phyloP scores from a whole-genome alignment of 2,888 invertebrate species.

The Chironomus riparius region DNA sequence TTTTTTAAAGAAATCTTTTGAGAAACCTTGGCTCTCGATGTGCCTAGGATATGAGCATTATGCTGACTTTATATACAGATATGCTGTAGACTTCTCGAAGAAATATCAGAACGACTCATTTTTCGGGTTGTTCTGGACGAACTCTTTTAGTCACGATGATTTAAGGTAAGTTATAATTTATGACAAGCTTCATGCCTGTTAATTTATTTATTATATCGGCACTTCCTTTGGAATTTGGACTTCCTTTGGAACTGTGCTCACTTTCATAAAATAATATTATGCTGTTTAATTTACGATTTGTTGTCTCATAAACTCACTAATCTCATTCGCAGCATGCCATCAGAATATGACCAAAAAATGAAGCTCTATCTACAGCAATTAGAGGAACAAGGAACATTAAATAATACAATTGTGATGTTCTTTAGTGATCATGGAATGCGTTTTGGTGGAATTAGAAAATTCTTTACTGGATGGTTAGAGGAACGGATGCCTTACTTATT shows the following conservation, averaged over 20 bases:
- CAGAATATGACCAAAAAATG: slow-evolving; percentile 56
- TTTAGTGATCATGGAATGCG: slow-evolving; percentile 73
- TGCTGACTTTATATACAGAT: slow-evolving; percentile 58
- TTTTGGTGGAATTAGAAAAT: slow-evolving; percentile 56
- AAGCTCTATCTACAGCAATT: slow-evolving; percentile 51
- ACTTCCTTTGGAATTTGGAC: too few relatives aligned
- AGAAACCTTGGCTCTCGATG: slow-evolving; percentile 46
- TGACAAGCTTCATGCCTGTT: too few relatives aligned
- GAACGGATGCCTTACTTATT: slow-evolving; percentile 67
- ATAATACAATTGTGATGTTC: slow-evolving; percentile 60
- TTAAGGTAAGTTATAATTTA: not conserved
- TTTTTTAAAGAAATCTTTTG: slow-evolving; percentile 44
- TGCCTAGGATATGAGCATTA: slow-evolving; percentile 54
- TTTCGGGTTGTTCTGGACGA: slow-evolving; percentile 73
- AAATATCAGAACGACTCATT: slow-evolving; percentile 53
- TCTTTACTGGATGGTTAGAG: slow-evolving; percentile 63
- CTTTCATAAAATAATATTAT: too few relatives aligned
- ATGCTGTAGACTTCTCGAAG: slow-evolving; percentile 56
- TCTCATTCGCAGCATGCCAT: slow-evolving; percentile 55
- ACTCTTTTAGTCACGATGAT: slow-evolving; percentile 64
- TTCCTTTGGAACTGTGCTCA: too few relatives aligned
- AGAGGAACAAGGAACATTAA: slow-evolving; percentile 48
- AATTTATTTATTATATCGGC: too few relatives aligned
- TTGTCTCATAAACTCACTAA: too few relatives aligned
- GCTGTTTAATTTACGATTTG: too few relatives aligned